A percentile compares a stretch with the other conserved stretches of the same genome.
These are phyloP conservation scores for Catharus minimus DNA, from an alignment of 2,113 vertebrate genomes.

Conservation along the genomic window DNA sequence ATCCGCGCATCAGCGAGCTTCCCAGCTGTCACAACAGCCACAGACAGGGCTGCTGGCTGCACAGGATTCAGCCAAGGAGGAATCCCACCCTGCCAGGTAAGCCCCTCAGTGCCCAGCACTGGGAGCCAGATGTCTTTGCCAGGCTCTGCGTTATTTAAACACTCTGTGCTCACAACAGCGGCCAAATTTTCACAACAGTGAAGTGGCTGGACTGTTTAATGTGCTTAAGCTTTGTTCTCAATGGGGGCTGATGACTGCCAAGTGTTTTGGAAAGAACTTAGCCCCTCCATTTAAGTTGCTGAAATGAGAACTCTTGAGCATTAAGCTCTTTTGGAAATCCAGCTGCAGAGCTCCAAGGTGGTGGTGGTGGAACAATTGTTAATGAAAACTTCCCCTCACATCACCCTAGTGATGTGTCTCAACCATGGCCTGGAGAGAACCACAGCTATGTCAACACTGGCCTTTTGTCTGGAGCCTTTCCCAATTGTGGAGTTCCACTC, in stretches of 20 bases:
- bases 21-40: conserved; percentile 29
- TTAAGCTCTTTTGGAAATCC: conserved; percentile 34
- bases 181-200: conserved; percentile 3
- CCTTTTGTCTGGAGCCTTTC: conserved; percentile 37
- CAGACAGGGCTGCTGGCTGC: neutral
- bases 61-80: neutral
- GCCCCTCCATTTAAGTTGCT: conserved; percentile 15
- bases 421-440: neutral
- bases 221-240: conserved; percentile 41
- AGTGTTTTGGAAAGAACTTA: conserved; percentile 40
- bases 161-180: neutral
- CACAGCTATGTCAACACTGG: conserved; percentile 42
- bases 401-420: conserved; percentile 41
- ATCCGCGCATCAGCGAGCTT: conserved; percentile 33
- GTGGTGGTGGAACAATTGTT: conserved; percentile 27
- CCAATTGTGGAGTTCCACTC: neutral
- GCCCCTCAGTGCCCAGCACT: neutral
- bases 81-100: neutral
- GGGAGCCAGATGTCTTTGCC: neutral
- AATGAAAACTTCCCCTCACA: conserved; percentile 60
- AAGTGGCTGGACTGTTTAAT: conserved; percentile 16
- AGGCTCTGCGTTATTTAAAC: neutral
- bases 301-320: conserved; percentile 31
- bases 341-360: neutral
- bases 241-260: neutral